phyloP scores from a whole-genome alignment of 1,140 invertebrate species.

The Microplitis demolitor region DNA sequence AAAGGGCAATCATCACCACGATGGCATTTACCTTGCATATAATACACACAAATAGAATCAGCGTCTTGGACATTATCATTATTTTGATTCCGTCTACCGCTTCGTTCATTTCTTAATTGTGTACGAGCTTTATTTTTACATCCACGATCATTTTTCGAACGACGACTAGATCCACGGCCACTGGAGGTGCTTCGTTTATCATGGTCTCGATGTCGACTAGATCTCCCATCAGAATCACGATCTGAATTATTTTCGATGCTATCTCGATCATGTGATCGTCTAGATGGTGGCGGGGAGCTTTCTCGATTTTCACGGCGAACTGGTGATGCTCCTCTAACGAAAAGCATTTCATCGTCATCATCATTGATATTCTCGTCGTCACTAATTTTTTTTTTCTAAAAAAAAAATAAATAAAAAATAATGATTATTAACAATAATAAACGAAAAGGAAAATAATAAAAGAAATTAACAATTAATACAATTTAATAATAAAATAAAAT shows the following conservation, averaged over 20 bases:
- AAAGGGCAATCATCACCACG: constrained; percentile 79
- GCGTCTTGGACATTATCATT: constrained; percentile 66
- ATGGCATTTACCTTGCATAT: constrained; percentile 87
- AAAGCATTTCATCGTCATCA: constrained; percentile 80
- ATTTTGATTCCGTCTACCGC: constrained; percentile 47
- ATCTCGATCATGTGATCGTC: constrained; percentile 46
- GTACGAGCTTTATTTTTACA: constrained; percentile 44
- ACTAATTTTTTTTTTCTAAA: constrained; percentile 52
- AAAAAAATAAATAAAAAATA: constrained; percentile 25
- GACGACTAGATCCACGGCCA: constrained; percentile 39
- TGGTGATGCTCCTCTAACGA: constrained; percentile 73
- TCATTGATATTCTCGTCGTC: constrained; percentile 66
- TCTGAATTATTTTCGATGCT: constrained; percentile 51
- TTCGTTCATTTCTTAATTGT: constrained; percentile 46
- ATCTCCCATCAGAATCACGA: constrained; percentile 46
- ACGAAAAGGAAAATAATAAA: no score
- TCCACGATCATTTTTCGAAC: constrained; percentile 42
- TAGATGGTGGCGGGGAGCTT: background rate
- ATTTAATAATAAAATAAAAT: background rate
- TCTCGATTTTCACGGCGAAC: constrained; percentile 50
- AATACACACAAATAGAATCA: constrained; percentile 79
- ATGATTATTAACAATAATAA: constrained; percentile 21
- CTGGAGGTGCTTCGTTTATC: constrained; percentile 46
- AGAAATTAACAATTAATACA: background rate
- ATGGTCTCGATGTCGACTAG: constrained; percentile 52